phyloP scores from a whole-genome alignment of 2,888 invertebrate species.

The Dermolepida albohirtum region DNA sequence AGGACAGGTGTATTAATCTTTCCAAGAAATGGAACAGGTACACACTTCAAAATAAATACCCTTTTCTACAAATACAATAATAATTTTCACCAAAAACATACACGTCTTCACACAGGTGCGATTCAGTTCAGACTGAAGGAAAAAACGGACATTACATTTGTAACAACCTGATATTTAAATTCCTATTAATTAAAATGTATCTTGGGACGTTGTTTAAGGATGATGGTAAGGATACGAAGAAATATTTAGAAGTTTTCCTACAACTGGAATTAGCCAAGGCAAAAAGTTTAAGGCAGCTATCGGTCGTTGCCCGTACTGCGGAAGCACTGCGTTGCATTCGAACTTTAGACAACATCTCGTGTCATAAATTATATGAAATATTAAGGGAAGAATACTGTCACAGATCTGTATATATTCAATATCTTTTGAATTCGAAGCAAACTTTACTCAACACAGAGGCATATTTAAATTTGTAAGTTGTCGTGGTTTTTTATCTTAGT shows the following conservation, averaged over 20 bases:
- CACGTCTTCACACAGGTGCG: too few relatives aligned
- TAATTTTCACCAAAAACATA: too few relatives aligned
- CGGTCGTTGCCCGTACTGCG: conserved; percentile 81
- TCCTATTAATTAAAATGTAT: not conserved
- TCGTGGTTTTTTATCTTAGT: conserved; percentile 3
- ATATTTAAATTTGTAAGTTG: conserved; percentile 74
- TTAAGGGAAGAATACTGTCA: conserved; percentile 81
- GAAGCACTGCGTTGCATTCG: conserved; percentile 85
- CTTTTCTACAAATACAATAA: too few relatives aligned
- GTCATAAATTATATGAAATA: conserved; percentile 78
- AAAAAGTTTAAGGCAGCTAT: conserved; percentile 81
- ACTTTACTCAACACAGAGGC: conserved; percentile 81
- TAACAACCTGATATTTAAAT: too few relatives aligned
- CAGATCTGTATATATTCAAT: conserved; percentile 84
- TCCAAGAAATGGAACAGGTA: too few relatives aligned
- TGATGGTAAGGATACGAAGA: conserved; percentile 53
- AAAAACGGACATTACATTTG: too few relatives aligned
- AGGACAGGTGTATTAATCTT: too few relatives aligned
- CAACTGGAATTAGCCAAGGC: conserved; percentile 85
- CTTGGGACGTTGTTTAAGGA: conserved; percentile 43
- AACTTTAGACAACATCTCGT: conserved; percentile 77
- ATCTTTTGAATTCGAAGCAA: conserved; percentile 84
- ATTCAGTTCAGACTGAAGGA: too few relatives aligned
- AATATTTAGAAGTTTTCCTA: conserved; percentile 73
- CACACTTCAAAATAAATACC: too few relatives aligned